Evolutionary conservation across 2,888 invertebrate genomes (phyloP).

Genomic region (Myopa testacea): DNA sequence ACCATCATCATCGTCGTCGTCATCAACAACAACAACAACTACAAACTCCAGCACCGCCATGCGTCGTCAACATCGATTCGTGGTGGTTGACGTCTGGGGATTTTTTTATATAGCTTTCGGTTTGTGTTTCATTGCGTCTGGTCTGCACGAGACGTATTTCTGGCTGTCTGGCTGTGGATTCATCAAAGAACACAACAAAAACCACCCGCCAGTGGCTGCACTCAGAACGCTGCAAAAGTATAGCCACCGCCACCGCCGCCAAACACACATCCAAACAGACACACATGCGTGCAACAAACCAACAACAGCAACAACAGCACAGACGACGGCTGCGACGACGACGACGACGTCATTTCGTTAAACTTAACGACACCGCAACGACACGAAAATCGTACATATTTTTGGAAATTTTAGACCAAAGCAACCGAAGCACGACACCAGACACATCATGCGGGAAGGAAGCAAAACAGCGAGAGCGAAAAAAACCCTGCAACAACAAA

Average conservation of each 20-base stretch:
- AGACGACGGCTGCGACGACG: not conserved
- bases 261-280: not conserved
- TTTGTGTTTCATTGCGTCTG: conserved; percentile 16
- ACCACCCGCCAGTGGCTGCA: conserved; percentile 14
- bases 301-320: conserved; percentile 5
- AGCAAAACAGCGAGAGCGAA: not conserved
- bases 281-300: conserved; percentile 8
- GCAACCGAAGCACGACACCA: not conserved
- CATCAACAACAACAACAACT: conserved; percentile 17
- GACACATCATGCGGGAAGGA: not conserved
- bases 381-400: not conserved
- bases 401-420: conserved; percentile 10
- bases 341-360: conserved; percentile 22
- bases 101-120: conserved; percentile 17
- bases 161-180: not conserved
- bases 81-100: conserved; percentile 18
- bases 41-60: not conserved
- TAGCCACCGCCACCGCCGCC: not conserved
- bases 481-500: not conserved
- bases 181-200: too few relatives aligned
- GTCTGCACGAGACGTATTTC: conserved; percentile 10
- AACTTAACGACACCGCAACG: conserved; percentile 23
- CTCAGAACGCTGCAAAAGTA: conserved; percentile 22
- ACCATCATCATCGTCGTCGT: conserved; percentile 3
- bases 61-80: not conserved